Evolutionary conservation across 1,140 invertebrate species (phyloP).

Genomic region (Coboldia fuscipes): DNA sequence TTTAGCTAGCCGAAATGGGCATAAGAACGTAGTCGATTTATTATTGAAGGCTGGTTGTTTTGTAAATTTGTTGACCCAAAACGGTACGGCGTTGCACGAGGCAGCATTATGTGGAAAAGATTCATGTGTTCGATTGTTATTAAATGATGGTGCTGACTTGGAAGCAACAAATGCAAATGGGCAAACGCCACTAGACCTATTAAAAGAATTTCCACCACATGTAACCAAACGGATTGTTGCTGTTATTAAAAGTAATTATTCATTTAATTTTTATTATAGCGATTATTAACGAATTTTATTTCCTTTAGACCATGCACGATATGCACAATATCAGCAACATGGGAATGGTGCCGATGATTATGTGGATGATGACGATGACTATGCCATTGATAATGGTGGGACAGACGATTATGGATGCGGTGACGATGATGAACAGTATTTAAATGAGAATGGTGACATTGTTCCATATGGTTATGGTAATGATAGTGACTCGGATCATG

Average conservation of each 20-base stretch:
- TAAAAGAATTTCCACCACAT: slow-evolving; percentile 68
- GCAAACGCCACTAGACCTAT: slow-evolving; percentile 69
- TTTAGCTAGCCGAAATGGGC: slow-evolving; percentile 77
- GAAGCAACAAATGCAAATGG: slow-evolving; percentile 52
- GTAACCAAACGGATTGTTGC: slow-evolving; percentile 68
- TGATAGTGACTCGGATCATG: too few relatives aligned
- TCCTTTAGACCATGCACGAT: too few relatives aligned
- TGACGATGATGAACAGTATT: too few relatives aligned
- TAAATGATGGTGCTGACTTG: slow-evolving; percentile 66
- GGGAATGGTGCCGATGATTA: too few relatives aligned
- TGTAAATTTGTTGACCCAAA: slow-evolving; percentile 69
- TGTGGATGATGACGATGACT: too few relatives aligned
- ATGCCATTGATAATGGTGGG: too few relatives aligned
- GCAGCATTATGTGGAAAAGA: slow-evolving; percentile 85
- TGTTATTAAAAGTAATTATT: slow-evolving; percentile 59
- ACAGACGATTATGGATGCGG: too few relatives aligned
- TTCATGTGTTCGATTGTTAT: slow-evolving; percentile 63
- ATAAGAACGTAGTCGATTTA: slow-evolving; percentile 61
- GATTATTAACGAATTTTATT: too few relatives aligned
- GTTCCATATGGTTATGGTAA: too few relatives aligned
- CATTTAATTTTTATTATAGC: too few relatives aligned
- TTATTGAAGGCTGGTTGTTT: slow-evolving; percentile 68
- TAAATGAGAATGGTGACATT: too few relatives aligned
- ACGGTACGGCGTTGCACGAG: slow-evolving; percentile 85
- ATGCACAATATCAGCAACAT: too few relatives aligned